Evolutionary conservation across 2,797 vertebrate species (phyloP), one percentile per base, ranked within the genome.

Genomic region (Hylomyscus alleni): DNA sequence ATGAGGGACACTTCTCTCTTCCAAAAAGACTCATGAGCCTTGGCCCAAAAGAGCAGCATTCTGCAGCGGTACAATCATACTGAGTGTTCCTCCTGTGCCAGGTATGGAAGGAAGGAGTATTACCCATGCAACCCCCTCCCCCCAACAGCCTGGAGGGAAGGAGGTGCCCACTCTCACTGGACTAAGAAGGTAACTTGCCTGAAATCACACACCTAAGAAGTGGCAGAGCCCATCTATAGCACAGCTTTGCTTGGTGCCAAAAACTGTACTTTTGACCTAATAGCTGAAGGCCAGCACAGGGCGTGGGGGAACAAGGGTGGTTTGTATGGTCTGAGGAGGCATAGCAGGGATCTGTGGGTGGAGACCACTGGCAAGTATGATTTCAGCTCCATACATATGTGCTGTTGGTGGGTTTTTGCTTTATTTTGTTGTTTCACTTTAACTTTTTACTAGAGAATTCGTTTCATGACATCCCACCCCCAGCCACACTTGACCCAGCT

Each of bases 301-400:
- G 37, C 44, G 90, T 73, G 81, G 87, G 87, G 84, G 60, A 96
- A 90, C 81, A 91, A 95, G 47, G 84, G 84, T 96, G 60, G 65
- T 93, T 87, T 91, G 20, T 86, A 81, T 4, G 17, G 89, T 89
- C 83, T 37, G 3, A 97, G 56, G 76, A 95, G 72, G 47, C 78
- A n/a, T 96, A 95, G 90, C 87, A 90, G 80, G 31, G 73, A 92
- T 96, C 76, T 97, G 80, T 92, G 69, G 65, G 84, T 94, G 14
- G 92, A 96, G 93, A 95, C 86, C 94, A 93, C 87, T 90, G 56
- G 87, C 88, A 96, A 96, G n/a, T 75, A 78, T 90, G 87, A 94
- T 82, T 98, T 95, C 93, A 95, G 47, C 72, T 85, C 83, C 80
- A n/a, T 91, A 34, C 34, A 58, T 84, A 73, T 50, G 78, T 76